phyloP scores from a whole-genome alignment of 2,888 invertebrate genomes.

The Ctenicera cuprea region DNA sequence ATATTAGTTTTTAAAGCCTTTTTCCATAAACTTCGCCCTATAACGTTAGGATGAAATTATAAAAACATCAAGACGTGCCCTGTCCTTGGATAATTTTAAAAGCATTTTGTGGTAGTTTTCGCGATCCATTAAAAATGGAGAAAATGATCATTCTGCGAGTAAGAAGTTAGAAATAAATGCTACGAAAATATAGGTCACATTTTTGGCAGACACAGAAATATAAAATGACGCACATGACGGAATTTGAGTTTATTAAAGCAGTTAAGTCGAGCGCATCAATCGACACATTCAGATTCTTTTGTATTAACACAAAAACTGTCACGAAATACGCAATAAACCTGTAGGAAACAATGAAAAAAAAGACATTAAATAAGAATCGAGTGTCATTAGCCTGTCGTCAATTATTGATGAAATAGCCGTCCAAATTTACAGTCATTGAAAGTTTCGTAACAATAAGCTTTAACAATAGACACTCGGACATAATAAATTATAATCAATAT shows the following conservation, averaged over 20 bases:
- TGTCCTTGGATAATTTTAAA: background rate
- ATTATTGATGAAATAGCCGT: background rate
- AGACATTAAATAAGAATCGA: too few relatives aligned
- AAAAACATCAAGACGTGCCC: background rate
- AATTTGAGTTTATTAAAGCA: constrained; percentile 37
- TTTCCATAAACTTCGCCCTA: too few relatives aligned
- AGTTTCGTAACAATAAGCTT: background rate
- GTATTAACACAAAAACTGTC: background rate
- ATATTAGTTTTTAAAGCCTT: too few relatives aligned
- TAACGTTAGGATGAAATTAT: too few relatives aligned
- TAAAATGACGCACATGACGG: constrained; percentile 40
- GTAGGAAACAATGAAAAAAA: background rate
- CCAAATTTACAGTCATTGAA: background rate
- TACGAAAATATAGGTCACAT: constrained; percentile 42
- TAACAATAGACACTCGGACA: constrained; percentile 7
- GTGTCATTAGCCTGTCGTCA: background rate
- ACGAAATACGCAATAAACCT: background rate
- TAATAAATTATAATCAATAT: constrained; percentile 18
- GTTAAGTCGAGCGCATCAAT: constrained; percentile 10
- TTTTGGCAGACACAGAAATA: constrained; percentile 44
- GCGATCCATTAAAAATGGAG: background rate
- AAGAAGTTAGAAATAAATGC: constrained; percentile 32
- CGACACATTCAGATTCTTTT: constrained; percentile 4
- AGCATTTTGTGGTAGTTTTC: background rate
- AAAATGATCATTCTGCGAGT: background rate